Percentiles rank a stretch among this genome's conserved stretches.
These are phyloP conservation scores for Okapia johnstoni DNA, from an alignment of 2,113 vertebrate species.

Conservation along the genomic window DNA sequence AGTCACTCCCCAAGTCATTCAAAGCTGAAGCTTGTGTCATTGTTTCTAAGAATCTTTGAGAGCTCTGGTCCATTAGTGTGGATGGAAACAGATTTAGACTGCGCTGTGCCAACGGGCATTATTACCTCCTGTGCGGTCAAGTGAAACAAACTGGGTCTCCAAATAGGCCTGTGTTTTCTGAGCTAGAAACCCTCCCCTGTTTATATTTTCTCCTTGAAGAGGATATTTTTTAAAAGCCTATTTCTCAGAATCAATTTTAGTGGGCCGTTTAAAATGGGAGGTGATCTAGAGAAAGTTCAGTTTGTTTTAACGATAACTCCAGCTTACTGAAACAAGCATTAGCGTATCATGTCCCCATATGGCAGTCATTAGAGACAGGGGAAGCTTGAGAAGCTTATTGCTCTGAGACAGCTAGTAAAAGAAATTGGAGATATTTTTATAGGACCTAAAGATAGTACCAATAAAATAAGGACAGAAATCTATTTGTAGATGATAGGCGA, in stretches of 20 bases:
- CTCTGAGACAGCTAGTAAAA: conserved; percentile 53
- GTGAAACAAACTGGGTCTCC: not conserved
- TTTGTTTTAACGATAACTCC: conserved; percentile 66
- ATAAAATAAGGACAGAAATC: conserved; percentile 46
- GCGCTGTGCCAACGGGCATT: not conserved
- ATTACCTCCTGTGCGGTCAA: not conserved
- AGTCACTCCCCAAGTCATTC: not conserved
- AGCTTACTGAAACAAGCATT: conserved; percentile 54
- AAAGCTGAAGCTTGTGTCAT: not conserved
- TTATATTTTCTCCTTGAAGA: conserved; percentile 59
- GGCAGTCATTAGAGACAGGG: conserved; percentile 47
- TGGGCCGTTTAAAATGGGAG: conserved; percentile 41
- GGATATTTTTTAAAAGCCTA: conserved; percentile 54
- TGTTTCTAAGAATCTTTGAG: not conserved
- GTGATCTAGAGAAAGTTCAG: conserved; percentile 39
- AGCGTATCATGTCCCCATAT: conserved; percentile 17
- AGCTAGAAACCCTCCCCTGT: not conserved
- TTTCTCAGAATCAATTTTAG: conserved; percentile 64
- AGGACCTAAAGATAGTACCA: conserved; percentile 38
- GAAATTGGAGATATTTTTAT: conserved; percentile 55
- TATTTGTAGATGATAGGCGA: conserved; percentile 25
- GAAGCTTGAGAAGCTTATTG: conserved; percentile 40
- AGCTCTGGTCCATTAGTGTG: not conserved
- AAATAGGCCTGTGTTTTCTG: conserved; percentile 27
- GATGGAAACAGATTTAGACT: not conserved